Base-by-base conservation (phyloP, 1,140 invertebrate genomes). In the Notospermus geniculatus region DNA sequence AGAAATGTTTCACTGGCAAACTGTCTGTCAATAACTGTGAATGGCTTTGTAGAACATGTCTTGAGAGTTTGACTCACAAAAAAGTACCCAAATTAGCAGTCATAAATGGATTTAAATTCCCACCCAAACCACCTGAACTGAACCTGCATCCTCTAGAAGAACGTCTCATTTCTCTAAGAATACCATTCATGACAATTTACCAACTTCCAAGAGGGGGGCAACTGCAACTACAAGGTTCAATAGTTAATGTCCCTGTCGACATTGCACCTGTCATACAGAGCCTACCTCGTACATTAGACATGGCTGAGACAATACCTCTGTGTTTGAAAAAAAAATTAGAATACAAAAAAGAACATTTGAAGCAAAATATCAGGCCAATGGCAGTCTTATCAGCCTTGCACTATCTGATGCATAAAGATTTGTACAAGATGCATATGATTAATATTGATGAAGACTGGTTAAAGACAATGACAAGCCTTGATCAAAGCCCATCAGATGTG, bases 111-210 rank as follows among this genome's bases (percentile, higher is more conserved):
- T 53, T 68, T 45, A n/a, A 29, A 13, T 68, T 65, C 36, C 63
- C 61, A 15, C 9, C 15, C 25, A 68, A 46, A 50, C 62, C 60
- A 50, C 2, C 13, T 19, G 57, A 62, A 46, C 41, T 67, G 13
- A 30, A 67, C 4, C 25, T 69, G 19, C 55, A 53, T 60, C n/a
- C n/a, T n/a, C n/a, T n/a, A n/a, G n/a, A n/a, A n/a, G n/a, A n/a
- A n/a, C n/a, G n/a, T n/a, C n/a, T n/a, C n/a, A n/a, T n/a, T n/a
- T n/a, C n/a, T n/a, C 54, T 59, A 54, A 17, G 61, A 17, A 65
- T 70, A 9, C 68, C 65, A 25, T 70, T 67, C 59, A 67, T 70
- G 63, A 59, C 65, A 59, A 54, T 70, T 5, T 55, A 60, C 36
- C 46, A 52, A 46, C 25, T 63, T 28, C 64, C 61, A 19, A 43